Conservation (phyloP, 1,140 invertebrate genomes). For the Helicoverpa armigera region DNA sequence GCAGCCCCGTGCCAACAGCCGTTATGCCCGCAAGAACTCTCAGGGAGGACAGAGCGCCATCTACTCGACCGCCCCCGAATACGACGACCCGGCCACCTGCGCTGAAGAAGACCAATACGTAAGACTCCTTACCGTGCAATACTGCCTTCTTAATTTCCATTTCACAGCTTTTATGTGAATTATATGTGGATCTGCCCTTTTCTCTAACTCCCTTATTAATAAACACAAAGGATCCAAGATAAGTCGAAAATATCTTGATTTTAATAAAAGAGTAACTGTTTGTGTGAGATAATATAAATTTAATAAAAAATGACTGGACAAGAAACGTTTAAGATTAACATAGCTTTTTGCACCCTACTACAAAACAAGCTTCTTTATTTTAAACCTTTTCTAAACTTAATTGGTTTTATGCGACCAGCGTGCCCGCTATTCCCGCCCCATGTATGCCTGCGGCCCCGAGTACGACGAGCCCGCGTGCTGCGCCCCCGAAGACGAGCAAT, state of each 20-base stretch:
- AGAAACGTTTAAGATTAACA: too few species aligned
- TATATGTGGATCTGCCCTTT: too few species aligned
- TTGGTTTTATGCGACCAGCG: slow-evolving; percentile 65
- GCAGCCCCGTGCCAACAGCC: slow-evolving; percentile 92
- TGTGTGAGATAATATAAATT: too few species aligned
- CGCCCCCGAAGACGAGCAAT: slow-evolving; percentile 95
- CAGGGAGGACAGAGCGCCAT: slow-evolving; percentile 90
- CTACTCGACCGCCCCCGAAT: slow-evolving; percentile 92
- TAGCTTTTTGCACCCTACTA: not conserved
- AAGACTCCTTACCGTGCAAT: slow-evolving; percentile 52
- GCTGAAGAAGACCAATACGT: slow-evolving; percentile 95
- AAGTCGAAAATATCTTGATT: too few species aligned
- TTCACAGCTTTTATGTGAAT: too few species aligned
- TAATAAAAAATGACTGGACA: too few species aligned
- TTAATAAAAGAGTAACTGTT: too few species aligned
- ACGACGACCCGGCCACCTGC: slow-evolving; percentile 96
- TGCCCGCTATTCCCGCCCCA: slow-evolving; percentile 87
- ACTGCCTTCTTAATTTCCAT: too few species aligned
- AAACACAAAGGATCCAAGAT: too few species aligned
- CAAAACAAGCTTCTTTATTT: not conserved
- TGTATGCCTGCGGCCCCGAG: slow-evolving; percentile 90
- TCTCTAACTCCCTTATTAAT: too few species aligned
- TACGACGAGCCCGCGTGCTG: slow-evolving; percentile 97
- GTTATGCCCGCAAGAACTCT: slow-evolving; percentile 89
- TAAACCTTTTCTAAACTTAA: not conserved